These are phyloP conservation scores for Stenopsyche tienmushanensis DNA, from an alignment of 1,140 invertebrate species.

Conservation along the genomic window DNA sequence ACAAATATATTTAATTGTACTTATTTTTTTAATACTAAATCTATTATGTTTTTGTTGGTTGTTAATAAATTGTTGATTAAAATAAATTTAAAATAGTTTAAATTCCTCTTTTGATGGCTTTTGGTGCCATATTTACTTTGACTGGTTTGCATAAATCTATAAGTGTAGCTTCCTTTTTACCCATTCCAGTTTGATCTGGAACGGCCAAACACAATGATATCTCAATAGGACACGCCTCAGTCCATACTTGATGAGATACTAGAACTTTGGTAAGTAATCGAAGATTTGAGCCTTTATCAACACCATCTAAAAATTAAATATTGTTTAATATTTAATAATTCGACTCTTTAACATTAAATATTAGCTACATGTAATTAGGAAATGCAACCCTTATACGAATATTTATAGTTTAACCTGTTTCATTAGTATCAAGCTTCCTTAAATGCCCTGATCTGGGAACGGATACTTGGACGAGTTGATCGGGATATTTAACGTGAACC, in stretches of 20 bases:
- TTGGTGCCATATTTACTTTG: conserved; percentile 84
- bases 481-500: conserved; percentile 88
- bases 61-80: too few species aligned
- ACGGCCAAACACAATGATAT: conserved; percentile 80
- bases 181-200: conserved; percentile 59
- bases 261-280: conserved; percentile 82
- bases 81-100: conserved; percentile 47
- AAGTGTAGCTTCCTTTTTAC: conserved; percentile 62
- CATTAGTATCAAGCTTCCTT: conserved; percentile 53
- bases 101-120: conserved; percentile 82
- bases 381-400: neutral
- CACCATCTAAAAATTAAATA: conserved; percentile 28
- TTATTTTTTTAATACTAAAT: neutral
- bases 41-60: neutral
- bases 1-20: neutral
- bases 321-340: too few species aligned
- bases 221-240: conserved; percentile 86
- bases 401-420: conserved; percentile 10
- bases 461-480: conserved; percentile 82
- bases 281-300: conserved; percentile 63
- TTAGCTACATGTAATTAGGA: conserved; percentile 7
- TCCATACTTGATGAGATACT: conserved; percentile 88
- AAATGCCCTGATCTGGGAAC: conserved; percentile 73
- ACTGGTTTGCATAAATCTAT: conserved; percentile 88
- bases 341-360: too few species aligned